Evolutionary conservation across 2,113 vertebrate genomes (phyloP).

Genomic region (Pedetes capensis): DNA sequence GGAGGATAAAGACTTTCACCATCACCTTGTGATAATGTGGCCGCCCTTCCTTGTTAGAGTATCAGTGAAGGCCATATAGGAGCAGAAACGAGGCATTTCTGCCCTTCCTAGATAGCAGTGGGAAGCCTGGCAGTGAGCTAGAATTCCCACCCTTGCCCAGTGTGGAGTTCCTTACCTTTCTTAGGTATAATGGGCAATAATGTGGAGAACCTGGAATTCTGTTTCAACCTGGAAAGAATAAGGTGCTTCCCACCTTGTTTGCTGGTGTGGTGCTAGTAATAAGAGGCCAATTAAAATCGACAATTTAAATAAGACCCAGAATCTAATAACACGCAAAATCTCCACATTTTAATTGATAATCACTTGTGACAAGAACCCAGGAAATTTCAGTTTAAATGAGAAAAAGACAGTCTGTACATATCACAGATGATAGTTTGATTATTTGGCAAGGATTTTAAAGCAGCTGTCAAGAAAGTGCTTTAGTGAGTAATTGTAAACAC

Average conservation of each 20-base stretch:
- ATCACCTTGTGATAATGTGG: not conserved
- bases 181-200: not conserved
- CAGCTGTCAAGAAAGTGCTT: not conserved
- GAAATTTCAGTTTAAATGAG: not conserved
- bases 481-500: not conserved
- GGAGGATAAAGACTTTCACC: not conserved
- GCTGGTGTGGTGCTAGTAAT: not conserved
- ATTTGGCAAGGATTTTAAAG: too few relatives aligned
- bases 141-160: not conserved
- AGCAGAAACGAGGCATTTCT: too few relatives aligned
- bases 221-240: too few relatives aligned
- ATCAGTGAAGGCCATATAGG: too few relatives aligned
- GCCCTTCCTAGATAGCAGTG: too few relatives aligned
- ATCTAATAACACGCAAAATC: not conserved
- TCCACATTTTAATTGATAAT: not conserved
- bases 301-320: not conserved
- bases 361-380: not conserved
- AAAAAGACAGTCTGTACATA: not conserved
- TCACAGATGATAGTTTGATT: not conserved
- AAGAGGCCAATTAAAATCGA: not conserved
- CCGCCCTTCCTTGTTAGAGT: not conserved
- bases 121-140: not conserved
- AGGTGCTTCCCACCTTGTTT: not conserved
- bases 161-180: not conserved
- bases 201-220: not conserved